A percentile compares a stretch with the other conserved stretches of the same genome.
phyloP scores from a whole-genome alignment of 92 coral and sea anemone genomes.

The Epizoanthus stellaris region DNA sequence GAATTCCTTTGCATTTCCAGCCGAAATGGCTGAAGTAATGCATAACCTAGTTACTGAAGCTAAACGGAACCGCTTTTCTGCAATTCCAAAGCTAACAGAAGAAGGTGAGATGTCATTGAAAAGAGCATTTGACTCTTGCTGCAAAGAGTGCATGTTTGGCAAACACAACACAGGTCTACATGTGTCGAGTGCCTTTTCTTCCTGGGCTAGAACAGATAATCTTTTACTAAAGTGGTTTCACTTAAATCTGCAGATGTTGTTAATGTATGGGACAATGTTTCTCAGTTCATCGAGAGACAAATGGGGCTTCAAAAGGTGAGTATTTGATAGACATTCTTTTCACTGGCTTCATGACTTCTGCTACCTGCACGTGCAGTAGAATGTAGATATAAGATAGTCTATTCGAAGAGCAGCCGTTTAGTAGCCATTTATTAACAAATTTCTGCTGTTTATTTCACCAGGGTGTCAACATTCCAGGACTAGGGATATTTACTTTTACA shows the following conservation, averaged over 20 bases:
- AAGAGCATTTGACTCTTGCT: constrained; percentile 16
- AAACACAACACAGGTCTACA: constrained; percentile 11
- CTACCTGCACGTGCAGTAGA: constrained; percentile 60
- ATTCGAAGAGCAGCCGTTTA: not conserved
- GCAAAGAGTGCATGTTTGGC: not conserved
- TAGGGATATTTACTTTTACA: constrained; percentile 90
- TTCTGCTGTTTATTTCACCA: constrained; percentile 20
- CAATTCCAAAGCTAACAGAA: constrained; percentile 93
- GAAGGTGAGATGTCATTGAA: constrained; percentile 73
- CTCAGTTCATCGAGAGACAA: constrained; percentile 85
- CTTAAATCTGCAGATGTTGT: constrained; percentile 77
- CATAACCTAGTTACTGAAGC: constrained; percentile 88
- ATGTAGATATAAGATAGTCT: not conserved
- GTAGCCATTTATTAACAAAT: not conserved
- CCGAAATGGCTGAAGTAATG: constrained; percentile 95
- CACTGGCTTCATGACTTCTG: constrained; percentile 10
- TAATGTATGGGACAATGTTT: constrained; percentile 94
- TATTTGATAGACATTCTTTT: not conserved
- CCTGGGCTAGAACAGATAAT: not conserved
- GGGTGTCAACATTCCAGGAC: constrained; percentile 96
- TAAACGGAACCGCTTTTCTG: constrained; percentile 89
- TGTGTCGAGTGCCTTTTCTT: not conserved
- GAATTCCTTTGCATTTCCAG: constrained; percentile 29
- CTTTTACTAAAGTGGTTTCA: not conserved
- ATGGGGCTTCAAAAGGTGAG: constrained; percentile 94